phyloP scores from a whole-genome alignment of 2,797 vertebrate species.

The Notoglanidium macrostoma region DNA sequence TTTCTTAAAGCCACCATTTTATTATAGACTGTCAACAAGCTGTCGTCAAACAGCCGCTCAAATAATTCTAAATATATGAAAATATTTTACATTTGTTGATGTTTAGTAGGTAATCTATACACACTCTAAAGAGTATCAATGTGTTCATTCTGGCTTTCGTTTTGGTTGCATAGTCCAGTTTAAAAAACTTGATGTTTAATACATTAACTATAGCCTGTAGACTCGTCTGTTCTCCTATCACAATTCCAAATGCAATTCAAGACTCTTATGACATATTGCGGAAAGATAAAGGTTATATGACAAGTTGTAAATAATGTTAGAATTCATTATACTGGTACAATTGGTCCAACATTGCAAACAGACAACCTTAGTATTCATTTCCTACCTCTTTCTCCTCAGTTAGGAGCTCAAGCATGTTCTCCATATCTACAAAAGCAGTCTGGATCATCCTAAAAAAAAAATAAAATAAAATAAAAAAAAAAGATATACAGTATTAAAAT shows the following conservation, averaged over 20 bases:
- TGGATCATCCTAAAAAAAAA: conserved; percentile 82
- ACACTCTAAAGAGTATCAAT: too few species aligned
- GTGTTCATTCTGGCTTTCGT: not conserved
- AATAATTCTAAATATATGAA: not conserved
- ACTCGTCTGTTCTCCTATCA: not conserved
- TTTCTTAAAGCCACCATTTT: not conserved
- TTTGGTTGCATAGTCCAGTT: not conserved
- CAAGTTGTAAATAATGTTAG: not conserved
- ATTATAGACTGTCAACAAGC: not conserved
- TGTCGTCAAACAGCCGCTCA: not conserved
- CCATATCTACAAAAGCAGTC: conserved; percentile 90
- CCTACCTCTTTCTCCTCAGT: conserved; percentile 82
- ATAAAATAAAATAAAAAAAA: conserved; percentile 3
- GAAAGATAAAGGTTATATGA: not conserved
- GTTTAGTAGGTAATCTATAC: not conserved
- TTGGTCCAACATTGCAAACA: not conserved
- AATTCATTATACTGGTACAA: too few species aligned
- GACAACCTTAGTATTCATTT: conserved; percentile 20
- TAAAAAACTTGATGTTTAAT: not conserved
- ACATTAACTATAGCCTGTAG: not conserved
- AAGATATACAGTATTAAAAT: not conserved
- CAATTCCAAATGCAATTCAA: not conserved
- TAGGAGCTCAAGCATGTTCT: conserved; percentile 89
- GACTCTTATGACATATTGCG: not conserved
- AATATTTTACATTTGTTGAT: not conserved